A percentile compares a stretch with the other conserved stretches of the same genome.
phyloP scores from a whole-genome alignment of 2,888 invertebrate species.

The Trissoscelio sp. region DNA sequence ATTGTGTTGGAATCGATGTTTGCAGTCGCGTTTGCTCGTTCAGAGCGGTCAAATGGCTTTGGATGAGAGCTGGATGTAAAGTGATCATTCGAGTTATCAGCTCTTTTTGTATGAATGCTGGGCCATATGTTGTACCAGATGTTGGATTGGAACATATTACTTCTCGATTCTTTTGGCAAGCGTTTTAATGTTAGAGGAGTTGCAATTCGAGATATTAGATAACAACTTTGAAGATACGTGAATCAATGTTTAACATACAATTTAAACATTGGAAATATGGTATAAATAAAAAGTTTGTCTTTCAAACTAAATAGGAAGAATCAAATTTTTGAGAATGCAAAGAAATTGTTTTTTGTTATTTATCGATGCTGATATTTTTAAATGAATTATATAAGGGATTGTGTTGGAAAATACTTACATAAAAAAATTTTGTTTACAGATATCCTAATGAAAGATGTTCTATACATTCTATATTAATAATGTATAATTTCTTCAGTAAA shows the following conservation, averaged over 20 bases:
- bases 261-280: not conserved
- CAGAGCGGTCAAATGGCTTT: constrained; percentile 7
- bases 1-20: constrained; percentile 47
- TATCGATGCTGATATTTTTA: no score
- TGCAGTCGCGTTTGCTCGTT: not conserved
- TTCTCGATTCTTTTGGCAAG: constrained; percentile 35
- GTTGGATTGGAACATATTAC: constrained; percentile 35
- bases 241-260: constrained; percentile 5
- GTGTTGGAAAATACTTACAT: no score
- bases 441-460: no score
- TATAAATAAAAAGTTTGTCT: no score
- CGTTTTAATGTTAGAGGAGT: constrained; percentile 10
- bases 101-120: constrained; percentile 28
- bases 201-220: constrained; percentile 12
- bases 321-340: no score
- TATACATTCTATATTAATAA: no score
- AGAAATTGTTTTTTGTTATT: no score
- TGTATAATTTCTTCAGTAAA: no score
- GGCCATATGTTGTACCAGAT: constrained; percentile 56
- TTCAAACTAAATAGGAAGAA: no score
- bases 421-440: no score
- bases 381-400: no score
- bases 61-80: constrained; percentile 31
- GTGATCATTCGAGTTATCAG: constrained; percentile 38
- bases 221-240: not conserved